Evolutionary conservation across 2,797 vertebrate genomes (phyloP).

Genomic region (Alcedo quadribrachys): DNA sequence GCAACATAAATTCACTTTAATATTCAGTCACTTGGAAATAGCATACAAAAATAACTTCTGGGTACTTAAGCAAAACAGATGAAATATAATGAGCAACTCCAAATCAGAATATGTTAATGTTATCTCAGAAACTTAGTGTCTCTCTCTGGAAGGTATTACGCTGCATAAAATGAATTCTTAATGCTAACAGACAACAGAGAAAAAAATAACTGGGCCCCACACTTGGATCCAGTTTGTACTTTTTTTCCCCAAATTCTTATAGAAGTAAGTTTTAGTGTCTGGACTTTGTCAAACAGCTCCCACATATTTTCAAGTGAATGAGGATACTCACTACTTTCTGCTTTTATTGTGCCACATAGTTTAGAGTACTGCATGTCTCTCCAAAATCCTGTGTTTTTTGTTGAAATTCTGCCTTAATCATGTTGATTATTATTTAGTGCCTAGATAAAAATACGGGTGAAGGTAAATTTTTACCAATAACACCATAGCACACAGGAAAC

Average conservation of each 20-base stretch:
- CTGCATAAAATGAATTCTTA: constrained; percentile 9
- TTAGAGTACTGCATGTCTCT: neutral
- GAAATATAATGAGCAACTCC: neutral
- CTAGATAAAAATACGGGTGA: neutral
- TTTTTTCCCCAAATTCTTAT: neutral
- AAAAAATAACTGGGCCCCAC: neutral
- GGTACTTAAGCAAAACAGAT: neutral
- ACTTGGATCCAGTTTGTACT: constrained; percentile 1
- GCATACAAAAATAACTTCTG: neutral
- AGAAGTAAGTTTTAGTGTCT: neutral
- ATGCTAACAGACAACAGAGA: neutral
- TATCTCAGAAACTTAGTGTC: neutral
- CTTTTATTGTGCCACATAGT: neutral
- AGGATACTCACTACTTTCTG: neutral
- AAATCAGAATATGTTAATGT: neutral
- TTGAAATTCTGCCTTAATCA: neutral
- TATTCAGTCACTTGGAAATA: neutral
- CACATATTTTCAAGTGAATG: neutral
- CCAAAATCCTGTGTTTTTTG: neutral
- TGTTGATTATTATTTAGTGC: neutral
- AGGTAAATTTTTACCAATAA: neutral
- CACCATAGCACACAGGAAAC: neutral
- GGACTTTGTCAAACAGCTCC: constrained; percentile 1
- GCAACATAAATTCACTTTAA: neutral
- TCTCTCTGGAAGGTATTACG: constrained; percentile 1